These are phyloP conservation scores for Cheumatopsyche charites DNA, from an alignment of 1,140 invertebrate species.

Conservation along the genomic window DNA sequence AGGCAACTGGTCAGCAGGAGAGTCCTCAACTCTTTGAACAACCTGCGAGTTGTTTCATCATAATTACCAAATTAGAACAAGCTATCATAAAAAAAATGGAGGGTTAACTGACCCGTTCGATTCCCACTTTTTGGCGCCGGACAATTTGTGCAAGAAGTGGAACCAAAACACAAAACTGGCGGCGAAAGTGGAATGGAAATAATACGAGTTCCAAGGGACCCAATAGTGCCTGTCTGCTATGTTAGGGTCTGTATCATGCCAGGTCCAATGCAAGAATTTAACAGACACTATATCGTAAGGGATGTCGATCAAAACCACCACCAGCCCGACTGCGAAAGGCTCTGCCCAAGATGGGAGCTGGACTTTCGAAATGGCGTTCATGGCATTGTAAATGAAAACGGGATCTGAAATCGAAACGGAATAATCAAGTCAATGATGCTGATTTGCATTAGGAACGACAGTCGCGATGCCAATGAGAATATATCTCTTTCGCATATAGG, in stretches of 20 bases:
- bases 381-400: conserved; percentile 76
- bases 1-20: conserved; percentile 65
- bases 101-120: conserved; percentile 55
- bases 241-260: conserved; percentile 86
- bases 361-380: conserved; percentile 68
- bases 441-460: too few species aligned
- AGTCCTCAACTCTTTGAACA: conserved; percentile 64
- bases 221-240: conserved; percentile 79
- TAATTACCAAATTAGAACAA: background rate
- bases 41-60: conserved; percentile 53
- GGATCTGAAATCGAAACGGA: conserved; percentile 73
- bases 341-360: conserved; percentile 71
- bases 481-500: too few species aligned
- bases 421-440: too few species aligned
- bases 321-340: conserved; percentile 77
- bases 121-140: conserved; percentile 63
- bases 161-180: conserved; percentile 75
- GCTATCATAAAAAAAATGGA: background rate
- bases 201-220: conserved; percentile 81
- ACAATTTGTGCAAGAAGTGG: conserved; percentile 62
- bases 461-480: too few species aligned
- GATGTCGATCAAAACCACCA: conserved; percentile 75
- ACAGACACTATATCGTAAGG: conserved; percentile 83
- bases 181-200: conserved; percentile 79
- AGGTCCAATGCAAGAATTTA: conserved; percentile 83